Base-by-base conservation (phyloP, 2,888 invertebrate genomes). In the Ecliptopera silaceata region DNA sequence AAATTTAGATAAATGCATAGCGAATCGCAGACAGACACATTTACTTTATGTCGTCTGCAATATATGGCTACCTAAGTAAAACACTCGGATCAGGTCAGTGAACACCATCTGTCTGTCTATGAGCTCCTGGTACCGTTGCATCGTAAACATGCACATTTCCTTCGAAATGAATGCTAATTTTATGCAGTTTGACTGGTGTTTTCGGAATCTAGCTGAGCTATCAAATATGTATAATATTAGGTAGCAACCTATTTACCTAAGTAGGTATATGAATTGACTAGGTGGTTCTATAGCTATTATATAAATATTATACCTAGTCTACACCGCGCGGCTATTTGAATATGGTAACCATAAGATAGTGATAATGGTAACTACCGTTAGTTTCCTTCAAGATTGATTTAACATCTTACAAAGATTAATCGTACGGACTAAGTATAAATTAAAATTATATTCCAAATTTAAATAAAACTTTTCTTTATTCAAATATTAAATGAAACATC, bases 121-220 rank as follows among this genome's bases (percentile, higher is more conserved):
- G 41, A 46, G 18, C 46, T 46, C 56, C 56, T 56, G 50, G 51
- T 51, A 51, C 41, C 34, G 42, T 2, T 51, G 56, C 50, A 50
- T 53, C 56, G 8, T 57, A 49, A 29, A 54, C 48, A 49, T 55
- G 48, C 55, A 55, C 48, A 48, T 43, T 36, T 13, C 18, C 22
- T 29, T 12, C 17, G 2, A 55, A 55, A 49, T 49, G 4, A 38
- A 55, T 55, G 48, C 31, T 11, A 48, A 48, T 54, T 20, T 20
- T 34, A 49, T 55, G 43, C 38, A 42, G 38, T 38, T 18, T 22
- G 26, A 53, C 46, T 26, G 53, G 46, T 46, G 36, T 26, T 13
- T 36, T 38, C 13, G 17, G 22, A 39, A 15, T 39, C 3, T 10
- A 3, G 17, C 15, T 42, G 6, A 11, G 12, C 17, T 12, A 41